phyloP scores from a whole-genome alignment of 2,113 vertebrate genomes.

The Platichthys flesus region DNA sequence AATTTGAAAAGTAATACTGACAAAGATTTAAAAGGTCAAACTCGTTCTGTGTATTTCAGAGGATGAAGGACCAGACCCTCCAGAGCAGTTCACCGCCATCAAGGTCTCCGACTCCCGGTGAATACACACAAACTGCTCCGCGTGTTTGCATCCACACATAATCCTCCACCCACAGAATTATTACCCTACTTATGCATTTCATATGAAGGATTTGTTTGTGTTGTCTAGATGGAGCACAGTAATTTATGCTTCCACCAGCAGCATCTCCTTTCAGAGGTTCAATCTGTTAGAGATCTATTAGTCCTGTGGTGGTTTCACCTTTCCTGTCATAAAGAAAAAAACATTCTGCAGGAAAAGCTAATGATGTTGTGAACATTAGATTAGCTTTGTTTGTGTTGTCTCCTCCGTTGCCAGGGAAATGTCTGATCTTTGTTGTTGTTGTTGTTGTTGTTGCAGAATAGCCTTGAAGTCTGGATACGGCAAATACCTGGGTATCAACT shows the following conservation, averaged over 20 bases:
- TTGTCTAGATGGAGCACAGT: background rate
- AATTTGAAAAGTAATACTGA: background rate
- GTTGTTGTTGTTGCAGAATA: slow-evolving; percentile 80
- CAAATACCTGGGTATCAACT: slow-evolving; percentile 95
- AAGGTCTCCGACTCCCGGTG: slow-evolving; percentile 96
- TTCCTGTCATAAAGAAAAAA: slow-evolving; percentile 3
- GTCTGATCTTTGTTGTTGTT: background rate
- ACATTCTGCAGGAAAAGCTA: background rate
- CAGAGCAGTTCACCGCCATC: slow-evolving; percentile 95
- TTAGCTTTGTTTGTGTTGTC: background rate
- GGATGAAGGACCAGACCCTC: slow-evolving; percentile 93
- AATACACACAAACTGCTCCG: slow-evolving; percentile 25
- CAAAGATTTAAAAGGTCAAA: slow-evolving; percentile 19
- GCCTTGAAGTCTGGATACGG: slow-evolving; percentile 97
- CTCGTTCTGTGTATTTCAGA: slow-evolving; percentile 74
- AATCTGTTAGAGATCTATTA: background rate
- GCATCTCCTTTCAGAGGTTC: background rate
- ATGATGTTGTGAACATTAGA: slow-evolving; percentile 5
- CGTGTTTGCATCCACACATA: slow-evolving; percentile 8
- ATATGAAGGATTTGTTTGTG: slow-evolving; percentile 11
- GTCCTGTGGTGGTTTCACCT: slow-evolving; percentile 1
- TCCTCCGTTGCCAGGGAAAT: background rate
- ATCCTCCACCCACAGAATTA: slow-evolving; percentile 17
- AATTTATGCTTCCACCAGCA: background rate
- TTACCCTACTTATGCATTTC: slow-evolving; percentile 2